Base-by-base conservation (phyloP, 2,113 vertebrate species). In the Montifringilla adamsi region DNA sequence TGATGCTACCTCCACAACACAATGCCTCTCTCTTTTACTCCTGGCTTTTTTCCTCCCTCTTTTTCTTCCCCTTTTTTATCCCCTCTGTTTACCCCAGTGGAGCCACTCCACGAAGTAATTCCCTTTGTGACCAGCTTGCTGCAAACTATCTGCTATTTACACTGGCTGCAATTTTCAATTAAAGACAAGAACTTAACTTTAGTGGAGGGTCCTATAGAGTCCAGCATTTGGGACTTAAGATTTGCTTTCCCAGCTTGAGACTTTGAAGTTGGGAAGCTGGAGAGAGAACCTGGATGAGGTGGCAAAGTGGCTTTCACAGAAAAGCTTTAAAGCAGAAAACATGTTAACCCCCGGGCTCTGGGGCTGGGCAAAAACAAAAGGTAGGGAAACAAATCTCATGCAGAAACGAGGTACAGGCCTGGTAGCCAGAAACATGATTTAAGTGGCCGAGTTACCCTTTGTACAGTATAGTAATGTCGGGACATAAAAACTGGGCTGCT, bases 31-130 rank as follows among this genome's bases (percentile, higher is more conserved):
- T 96, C 90, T 96, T 97, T 95, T 68, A 87, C 91, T 47, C 62
- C 49, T 93, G 77, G 35, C 47, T 95, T 94, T 93, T 93, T 74
- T 66, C 17, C 74, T 75, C 87, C 72, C 46, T 68, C 67, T 84
- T 75, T 96, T 37, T 89, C 30, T 74, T 50, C 50, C 10, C 37
- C 68, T 39, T 68, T 66, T 64, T 83, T 50, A 53, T 87, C 84
- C 87, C 37, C 35, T 93, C 73, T 96, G 87, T 97, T 94, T 96
- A 73, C 87, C 75, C 64, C 81, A 70, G 10, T 84, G 88, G 15
- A 80, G 95, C 96, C 91, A 94, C 94, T 97, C 69, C n/a, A 94
- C 87, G n/a, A 96, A 86, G 91, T 96, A 98, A 97, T 97, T 97
- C 96, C 83, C 89, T 97, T 97, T 97, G 94, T 96, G 75, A n/a